Percentiles rank a stretch among this genome's conserved stretches.
Evolutionary conservation across 2,888 invertebrate genomes (phyloP).

Genomic region (Cynaeus angustus): DNA sequence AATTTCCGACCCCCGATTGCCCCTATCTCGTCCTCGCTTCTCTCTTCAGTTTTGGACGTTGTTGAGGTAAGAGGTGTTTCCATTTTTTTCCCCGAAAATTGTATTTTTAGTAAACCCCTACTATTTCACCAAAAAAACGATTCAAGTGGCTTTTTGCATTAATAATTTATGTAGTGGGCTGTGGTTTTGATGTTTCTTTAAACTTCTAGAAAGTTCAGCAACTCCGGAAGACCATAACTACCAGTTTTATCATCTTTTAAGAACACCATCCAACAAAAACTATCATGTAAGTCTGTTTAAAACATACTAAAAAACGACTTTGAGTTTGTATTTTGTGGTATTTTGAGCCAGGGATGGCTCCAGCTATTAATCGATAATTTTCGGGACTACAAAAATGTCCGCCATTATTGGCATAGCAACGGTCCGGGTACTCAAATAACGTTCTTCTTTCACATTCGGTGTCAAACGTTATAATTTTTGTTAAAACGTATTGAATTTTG

Average conservation of each 20-base stretch:
- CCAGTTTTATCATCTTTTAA: constrained; percentile 1
- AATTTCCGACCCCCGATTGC: not conserved
- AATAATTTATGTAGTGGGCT: not conserved
- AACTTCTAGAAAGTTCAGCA: constrained; percentile 35
- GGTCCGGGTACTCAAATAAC: not conserved
- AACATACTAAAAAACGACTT: not conserved
- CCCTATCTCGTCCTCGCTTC: constrained; percentile 14
- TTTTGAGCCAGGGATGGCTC: not conserved
- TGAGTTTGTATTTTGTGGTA: not conserved
- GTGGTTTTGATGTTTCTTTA: not conserved
- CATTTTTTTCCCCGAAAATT: constrained; percentile 8
- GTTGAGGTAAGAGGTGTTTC: constrained; percentile 38
- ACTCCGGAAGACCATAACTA: constrained; percentile 29
- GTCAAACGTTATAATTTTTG: not conserved
- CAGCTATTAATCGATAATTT: not conserved
- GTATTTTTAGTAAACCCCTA: not conserved
- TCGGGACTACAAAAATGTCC: constrained; percentile 30
- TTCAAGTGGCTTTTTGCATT: not conserved
- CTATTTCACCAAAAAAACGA: not conserved
- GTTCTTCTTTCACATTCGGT: not conserved
- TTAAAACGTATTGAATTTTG: not conserved
- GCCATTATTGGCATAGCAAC: constrained; percentile 24
- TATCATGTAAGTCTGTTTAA: constrained; percentile 23
- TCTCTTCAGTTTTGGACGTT: constrained; percentile 45
- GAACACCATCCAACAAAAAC: constrained; percentile 27